A percentile compares a stretch with the other conserved stretches of the same genome.
Conservation (phyloP, 2,888 invertebrate species). For the Girardia tigrina region DNA sequence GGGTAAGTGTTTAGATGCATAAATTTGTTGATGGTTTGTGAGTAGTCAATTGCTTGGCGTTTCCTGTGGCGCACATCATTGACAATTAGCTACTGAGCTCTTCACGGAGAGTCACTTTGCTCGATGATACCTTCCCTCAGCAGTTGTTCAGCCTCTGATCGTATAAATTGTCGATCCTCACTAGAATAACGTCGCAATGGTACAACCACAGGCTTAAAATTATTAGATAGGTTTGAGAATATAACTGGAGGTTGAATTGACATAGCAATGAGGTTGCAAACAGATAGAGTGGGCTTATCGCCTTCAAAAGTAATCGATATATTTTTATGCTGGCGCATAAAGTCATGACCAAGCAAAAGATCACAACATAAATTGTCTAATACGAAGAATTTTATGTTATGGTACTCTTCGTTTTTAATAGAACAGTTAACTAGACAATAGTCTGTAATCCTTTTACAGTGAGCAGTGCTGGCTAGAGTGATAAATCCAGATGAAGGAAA, state of each 20-base stretch:
- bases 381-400: too few species aligned
- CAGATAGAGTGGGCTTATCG: conserved; percentile 23
- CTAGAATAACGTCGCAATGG: conserved; percentile 27
- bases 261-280: conserved; percentile 23
- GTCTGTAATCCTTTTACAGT: too few species aligned
- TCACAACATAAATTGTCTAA: conserved; percentile 31
- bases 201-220: conserved; percentile 29
- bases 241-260: conserved; percentile 15
- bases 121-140: conserved; percentile 33
- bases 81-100: conserved; percentile 25
- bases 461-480: too few species aligned
- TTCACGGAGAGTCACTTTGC: conserved; percentile 30
- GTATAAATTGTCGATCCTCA: conserved; percentile 30
- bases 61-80: conserved; percentile 25
- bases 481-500: too few species aligned
- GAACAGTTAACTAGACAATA: too few species aligned
- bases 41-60: conserved; percentile 31
- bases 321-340: conserved; percentile 27
- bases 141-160: conserved; percentile 21
- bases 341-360: conserved; percentile 32
- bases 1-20: conserved; percentile 32
- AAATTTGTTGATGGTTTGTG: conserved; percentile 31
- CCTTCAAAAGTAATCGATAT: conserved; percentile 29
- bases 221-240: conserved; percentile 29
- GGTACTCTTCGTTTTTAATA: too few species aligned